These are phyloP conservation scores for Agrochola lychnidis DNA, from an alignment of 2,888 invertebrate genomes.

Conservation along the genomic window DNA sequence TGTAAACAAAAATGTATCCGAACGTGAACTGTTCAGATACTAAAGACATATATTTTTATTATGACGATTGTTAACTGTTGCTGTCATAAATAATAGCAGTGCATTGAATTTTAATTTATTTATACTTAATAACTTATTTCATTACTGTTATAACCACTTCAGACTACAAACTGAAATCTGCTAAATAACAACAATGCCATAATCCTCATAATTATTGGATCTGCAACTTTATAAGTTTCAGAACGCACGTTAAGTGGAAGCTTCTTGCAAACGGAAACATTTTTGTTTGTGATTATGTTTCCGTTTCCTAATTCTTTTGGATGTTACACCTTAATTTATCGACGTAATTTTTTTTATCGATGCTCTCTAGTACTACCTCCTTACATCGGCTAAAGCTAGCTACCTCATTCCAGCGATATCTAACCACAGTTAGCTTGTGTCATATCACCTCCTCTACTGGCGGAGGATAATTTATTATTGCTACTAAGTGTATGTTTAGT, in stretches of 20 bases:
- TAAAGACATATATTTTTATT: background rate
- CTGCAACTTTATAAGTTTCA: conserved; percentile 26
- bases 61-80: background rate
- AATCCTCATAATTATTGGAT: background rate
- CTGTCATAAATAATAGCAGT: background rate
- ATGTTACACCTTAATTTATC: conserved; percentile 22
- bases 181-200: background rate
- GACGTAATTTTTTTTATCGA: conserved; percentile 18
- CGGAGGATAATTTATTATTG: background rate
- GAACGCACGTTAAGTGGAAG: conserved; percentile 53
- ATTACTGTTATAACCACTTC: background rate
- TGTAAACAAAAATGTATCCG: conserved; percentile 36
- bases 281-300: conserved; percentile 44
- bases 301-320: conserved; percentile 66
- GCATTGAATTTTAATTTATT: background rate
- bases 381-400: background rate
- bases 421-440: background rate
- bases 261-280: conserved; percentile 60
- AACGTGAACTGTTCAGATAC: conserved; percentile 45
- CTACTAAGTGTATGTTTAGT: too few relatives aligned
- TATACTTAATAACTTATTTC: background rate
- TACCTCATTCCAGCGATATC: background rate
- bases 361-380: background rate
- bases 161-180: background rate
- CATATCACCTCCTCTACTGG: background rate